These are phyloP conservation scores for Trichonephila clavipes DNA, from an alignment of 1,140 invertebrate species.

Conservation along the genomic window DNA sequence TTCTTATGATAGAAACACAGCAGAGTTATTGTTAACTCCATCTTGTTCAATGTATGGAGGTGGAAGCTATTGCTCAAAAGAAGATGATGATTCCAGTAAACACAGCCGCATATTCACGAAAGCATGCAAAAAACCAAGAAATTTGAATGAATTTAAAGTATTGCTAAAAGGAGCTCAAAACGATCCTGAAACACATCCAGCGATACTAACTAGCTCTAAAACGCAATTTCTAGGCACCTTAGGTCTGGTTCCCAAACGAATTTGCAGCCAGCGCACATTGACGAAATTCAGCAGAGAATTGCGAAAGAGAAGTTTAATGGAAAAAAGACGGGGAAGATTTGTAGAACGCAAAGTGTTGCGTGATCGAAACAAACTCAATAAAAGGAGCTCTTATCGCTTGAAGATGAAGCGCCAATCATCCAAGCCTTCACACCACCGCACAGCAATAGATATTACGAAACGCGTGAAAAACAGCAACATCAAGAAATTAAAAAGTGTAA, in stretches of 20 bases:
- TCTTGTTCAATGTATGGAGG: neutral
- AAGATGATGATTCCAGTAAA: neutral
- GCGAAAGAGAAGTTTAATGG: neutral
- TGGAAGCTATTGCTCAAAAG: neutral
- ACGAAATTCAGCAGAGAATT: neutral
- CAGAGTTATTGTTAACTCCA: neutral
- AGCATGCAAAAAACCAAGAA: neutral
- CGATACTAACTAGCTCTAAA: neutral
- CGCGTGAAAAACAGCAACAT: neutral
- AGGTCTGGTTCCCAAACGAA: slow-evolving; percentile 23
- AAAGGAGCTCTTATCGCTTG: neutral
- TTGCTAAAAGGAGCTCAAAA: neutral
- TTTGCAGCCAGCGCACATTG: slow-evolving; percentile 31
- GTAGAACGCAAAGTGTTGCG: neutral
- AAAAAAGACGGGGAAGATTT: neutral
- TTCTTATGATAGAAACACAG: neutral
- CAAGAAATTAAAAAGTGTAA: neutral
- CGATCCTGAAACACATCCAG: neutral
- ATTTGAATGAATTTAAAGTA: slow-evolving; percentile 28
- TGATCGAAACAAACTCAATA: slow-evolving; percentile 52
- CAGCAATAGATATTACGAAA: neutral
- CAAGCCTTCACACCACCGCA: neutral
- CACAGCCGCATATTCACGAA: neutral
- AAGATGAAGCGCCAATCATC: neutral
- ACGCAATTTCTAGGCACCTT: slow-evolving; percentile 16